Evolutionary conservation across 2,113 vertebrate species (phyloP).

Genomic region (Suricata suricatta): DNA sequence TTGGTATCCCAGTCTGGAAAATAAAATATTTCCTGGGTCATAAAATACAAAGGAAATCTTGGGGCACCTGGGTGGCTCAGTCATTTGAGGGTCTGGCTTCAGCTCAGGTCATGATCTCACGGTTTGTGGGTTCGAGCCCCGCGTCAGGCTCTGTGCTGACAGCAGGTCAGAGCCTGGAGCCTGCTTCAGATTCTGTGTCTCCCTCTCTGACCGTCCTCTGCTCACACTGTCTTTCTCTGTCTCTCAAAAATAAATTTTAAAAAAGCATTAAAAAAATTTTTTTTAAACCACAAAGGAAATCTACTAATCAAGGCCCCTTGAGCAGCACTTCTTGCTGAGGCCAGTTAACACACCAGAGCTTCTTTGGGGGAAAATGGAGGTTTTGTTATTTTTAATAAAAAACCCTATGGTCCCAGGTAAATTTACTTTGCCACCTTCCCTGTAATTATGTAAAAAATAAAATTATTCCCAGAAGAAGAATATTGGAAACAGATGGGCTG

Average conservation of each 20-base stretch:
- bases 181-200: too few species aligned
- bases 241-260: too few species aligned
- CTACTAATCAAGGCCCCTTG: not conserved
- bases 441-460: slow-evolving; percentile 20
- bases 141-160: too few species aligned
- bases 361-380: not conserved
- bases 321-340: not conserved
- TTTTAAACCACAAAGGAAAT: not conserved
- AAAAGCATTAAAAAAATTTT: too few species aligned
- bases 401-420: not conserved
- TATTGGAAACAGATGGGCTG: slow-evolving; percentile 24
- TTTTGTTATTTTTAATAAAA: slow-evolving; percentile 29
- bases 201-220: too few species aligned
- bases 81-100: too few species aligned
- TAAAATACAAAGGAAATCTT: not conserved
- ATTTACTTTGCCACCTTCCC: not conserved
- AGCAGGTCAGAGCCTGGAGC: too few species aligned
- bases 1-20: not conserved
- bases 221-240: too few species aligned
- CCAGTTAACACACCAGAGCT: not conserved
- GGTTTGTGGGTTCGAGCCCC: too few species aligned
- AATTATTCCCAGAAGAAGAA: slow-evolving; percentile 14
- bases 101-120: too few species aligned
- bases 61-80: too few species aligned
- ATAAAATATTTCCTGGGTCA: not conserved